Base-by-base conservation (phyloP, 2,888 invertebrate species). In the Brachypterus glaber region DNA sequence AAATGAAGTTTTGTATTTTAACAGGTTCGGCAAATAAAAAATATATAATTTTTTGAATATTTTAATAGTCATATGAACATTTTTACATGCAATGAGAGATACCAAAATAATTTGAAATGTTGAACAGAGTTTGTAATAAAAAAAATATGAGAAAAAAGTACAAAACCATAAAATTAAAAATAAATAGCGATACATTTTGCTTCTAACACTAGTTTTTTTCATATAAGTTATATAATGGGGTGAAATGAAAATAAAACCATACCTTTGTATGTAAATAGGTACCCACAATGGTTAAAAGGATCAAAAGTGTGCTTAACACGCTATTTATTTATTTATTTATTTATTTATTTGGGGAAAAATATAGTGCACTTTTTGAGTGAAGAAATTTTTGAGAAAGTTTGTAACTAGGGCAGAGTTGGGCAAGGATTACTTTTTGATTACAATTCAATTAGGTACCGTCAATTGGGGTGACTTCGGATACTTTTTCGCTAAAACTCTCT, bases 51-150 rank as follows among this genome's bases (percentile, higher is more conserved):
- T 44, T 40, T 43, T 38, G 41, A 35, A 24, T 14, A 40, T 50
- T 55, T 54, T 55, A 53, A 58, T 61, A 58, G 51, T 59, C 56
- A 57, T 61, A 62, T 63, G 59, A 62, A 62, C 63, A 63, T 62
- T 62, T 63, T 63, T 63, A 63, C 63, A 63, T 62, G 59, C 60
- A 60, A n/a, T 53, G 52, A 57, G 54, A 57, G 55, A 57, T 57
- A 59, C 57, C 56, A 60, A 60, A 61, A 56, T 54, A 53, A 41
- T 51, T 53, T 49, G 50, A 49, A 56, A n/a, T n/a, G n/a, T n/a
- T n/a, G n/a, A n/a, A n/a, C n/a, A n/a, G n/a, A n/a, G n/a, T n/a
- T n/a, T 53, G 48, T 52, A 46, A 51, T 48, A 52, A 50, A 46
- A 41, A 38, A 49, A 48, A 49, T 11, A 48, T 47, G 51, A 46